Evolutionary conservation across 2,888 invertebrate species (phyloP), one percentile per base, ranked within the genome.

Genomic region (Dicyrtoma fusca): DNA sequence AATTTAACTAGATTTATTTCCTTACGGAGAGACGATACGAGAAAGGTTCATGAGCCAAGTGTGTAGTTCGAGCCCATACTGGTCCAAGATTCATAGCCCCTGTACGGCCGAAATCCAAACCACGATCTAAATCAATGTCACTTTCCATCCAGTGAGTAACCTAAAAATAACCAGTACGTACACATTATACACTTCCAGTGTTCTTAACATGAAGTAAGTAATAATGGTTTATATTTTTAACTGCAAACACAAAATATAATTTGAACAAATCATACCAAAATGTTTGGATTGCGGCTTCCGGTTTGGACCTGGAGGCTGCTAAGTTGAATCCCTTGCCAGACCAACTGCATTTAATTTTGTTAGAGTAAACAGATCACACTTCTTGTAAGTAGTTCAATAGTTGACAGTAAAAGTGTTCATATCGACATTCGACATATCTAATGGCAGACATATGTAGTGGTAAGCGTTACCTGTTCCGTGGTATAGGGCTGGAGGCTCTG

Each of bases 91-190:
- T 62, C 13, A 73, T 74, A 11, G 69, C 53, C 49, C 70, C 63
- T 0, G 69, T 74, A 44, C 80, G 51, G 17, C 59, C 59, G 51
- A 94, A 94, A 85, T 94, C 93, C 82, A 94, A 86, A 0, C 94
- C 94, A 1, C 92, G 87, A 0, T 90, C 88, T 53, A 94, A 83
- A 81, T 94, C 90, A 77, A 93, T 86, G 65, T 90, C 89, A 72
- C 90, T 90, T 83, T 90, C 88, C 85, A 90, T 90, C 92, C 92
- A 94, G 84, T 88, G 90, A 0, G 92, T 92, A 34, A 34, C 34
- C 34, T 34, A 34, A 34, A 34, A 34, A 34, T 5, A 34, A 34
- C n/a, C 34, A 34, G n/a, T n/a, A n/a, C n/a, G n/a, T n/a, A n/a
- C n/a, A n/a, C n/a, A n/a, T n/a, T n/a, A n/a, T n/a, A n/a, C n/a